Conservation (phyloP, 2,888 invertebrate species). For the Zygothrica quintamaculata region DNA sequence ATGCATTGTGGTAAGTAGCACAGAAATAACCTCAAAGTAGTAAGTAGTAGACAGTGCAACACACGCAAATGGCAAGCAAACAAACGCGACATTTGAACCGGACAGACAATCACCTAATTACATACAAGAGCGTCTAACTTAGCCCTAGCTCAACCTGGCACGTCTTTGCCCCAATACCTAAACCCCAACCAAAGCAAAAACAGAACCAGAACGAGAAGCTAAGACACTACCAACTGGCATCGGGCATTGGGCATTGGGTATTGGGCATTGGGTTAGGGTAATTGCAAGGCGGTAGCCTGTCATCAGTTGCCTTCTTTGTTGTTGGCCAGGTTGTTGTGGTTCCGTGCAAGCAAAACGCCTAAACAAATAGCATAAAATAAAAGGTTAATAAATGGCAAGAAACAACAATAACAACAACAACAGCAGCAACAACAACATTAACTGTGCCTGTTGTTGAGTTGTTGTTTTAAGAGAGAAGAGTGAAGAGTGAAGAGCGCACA, state of each 20-base stretch:
- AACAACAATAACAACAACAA: slow-evolving; percentile 26
- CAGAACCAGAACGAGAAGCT: not conserved
- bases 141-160: not conserved
- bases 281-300: slow-evolving; percentile 78
- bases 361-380: slow-evolving; percentile 76
- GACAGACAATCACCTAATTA: slow-evolving; percentile 75
- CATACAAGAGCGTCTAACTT: slow-evolving; percentile 43
- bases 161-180: slow-evolving; percentile 3
- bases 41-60: slow-evolving; percentile 22
- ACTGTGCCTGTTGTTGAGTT: slow-evolving; percentile 46
- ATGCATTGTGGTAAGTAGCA: not conserved
- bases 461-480: slow-evolving; percentile 15
- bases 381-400: slow-evolving; percentile 76
- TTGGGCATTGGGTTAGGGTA: slow-evolving; percentile 52
- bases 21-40: not conserved
- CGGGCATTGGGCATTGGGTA: slow-evolving; percentile 7
- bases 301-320: slow-evolving; percentile 60
- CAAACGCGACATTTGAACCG: slow-evolving; percentile 76
- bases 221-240: not conserved
- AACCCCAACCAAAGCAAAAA: slow-evolving; percentile 11
- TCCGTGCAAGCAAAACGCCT: slow-evolving; percentile 51
- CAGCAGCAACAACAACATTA: slow-evolving; percentile 30
- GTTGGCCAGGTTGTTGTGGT: slow-evolving; percentile 25
- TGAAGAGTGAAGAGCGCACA: slow-evolving; percentile 14
- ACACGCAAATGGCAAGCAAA: slow-evolving; percentile 53